Evolutionary conservation across 2,797 vertebrate genomes (phyloP).

Genomic region (Oreochromis grahami): DNA sequence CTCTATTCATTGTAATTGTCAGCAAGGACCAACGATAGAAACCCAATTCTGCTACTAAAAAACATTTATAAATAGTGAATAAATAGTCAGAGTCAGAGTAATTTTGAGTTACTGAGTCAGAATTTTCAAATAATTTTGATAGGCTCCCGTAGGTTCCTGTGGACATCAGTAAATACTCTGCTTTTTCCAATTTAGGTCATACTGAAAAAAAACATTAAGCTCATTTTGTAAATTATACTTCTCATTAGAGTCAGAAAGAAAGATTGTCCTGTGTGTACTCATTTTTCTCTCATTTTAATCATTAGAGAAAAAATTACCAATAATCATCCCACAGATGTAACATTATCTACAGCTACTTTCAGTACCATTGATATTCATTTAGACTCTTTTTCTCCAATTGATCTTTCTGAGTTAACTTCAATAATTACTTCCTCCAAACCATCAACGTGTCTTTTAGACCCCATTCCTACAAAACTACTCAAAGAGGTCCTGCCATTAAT

Average conservation of each 20-base stretch:
- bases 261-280: neutral
- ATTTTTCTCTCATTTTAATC: neutral
- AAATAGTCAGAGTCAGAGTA: neutral
- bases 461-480: no score
- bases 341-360: no score
- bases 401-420: no score
- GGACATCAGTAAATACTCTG: neutral
- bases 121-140: neutral
- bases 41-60: neutral
- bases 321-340: no score
- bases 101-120: neutral
- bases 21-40: neutral
- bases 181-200: neutral
- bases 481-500: no score
- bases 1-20: neutral
- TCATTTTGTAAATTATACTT: neutral
- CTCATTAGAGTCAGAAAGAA: neutral
- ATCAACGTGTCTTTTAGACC: no score
- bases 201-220: neutral
- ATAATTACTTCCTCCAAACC: no score
- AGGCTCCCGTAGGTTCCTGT: neutral
- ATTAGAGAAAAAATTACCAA: no score
- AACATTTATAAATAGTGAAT: neutral
- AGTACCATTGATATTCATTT: no score
- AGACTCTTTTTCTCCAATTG: no score